Conservation (phyloP, 37 sponge, comb jelly and placozoan genomes). For the Tethya wilhelma region DNA sequence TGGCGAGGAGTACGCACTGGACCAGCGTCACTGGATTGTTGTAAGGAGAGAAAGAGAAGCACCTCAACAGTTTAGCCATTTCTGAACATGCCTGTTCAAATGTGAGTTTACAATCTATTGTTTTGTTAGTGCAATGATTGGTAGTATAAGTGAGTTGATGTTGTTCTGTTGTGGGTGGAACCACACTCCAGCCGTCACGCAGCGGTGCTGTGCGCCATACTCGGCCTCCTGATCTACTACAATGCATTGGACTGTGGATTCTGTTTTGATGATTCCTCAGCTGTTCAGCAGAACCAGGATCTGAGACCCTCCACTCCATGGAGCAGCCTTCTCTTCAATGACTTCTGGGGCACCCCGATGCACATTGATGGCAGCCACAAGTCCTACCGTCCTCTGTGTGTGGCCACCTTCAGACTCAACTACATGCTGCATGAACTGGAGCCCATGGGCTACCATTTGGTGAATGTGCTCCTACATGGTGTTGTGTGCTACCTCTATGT, state of each 20-base stretch:
- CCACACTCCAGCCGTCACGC: not conserved
- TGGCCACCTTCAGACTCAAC: constrained; percentile 89
- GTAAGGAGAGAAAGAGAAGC: too few species aligned
- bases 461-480: constrained; percentile 88
- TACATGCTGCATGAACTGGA: constrained; percentile 76
- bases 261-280: constrained; percentile 90
- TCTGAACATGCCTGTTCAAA: too few species aligned
- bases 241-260: constrained; percentile 75
- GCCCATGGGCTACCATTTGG: constrained; percentile 90
- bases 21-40: too few species aligned
- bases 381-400: constrained; percentile 91
- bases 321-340: constrained; percentile 77
- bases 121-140: too few species aligned
- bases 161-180: too few species aligned
- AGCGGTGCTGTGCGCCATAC: constrained; percentile 30
- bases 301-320: constrained; percentile 71
- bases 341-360: constrained; percentile 99
- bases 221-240: constrained; percentile 56
- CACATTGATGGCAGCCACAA: constrained; percentile 83
- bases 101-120: too few species aligned
- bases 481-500: constrained; percentile 79
- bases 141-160: too few species aligned
- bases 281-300: constrained; percentile 79
- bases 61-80: too few species aligned
- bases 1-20: too few species aligned